phyloP scores from a whole-genome alignment of 1,140 invertebrate genomes.

The Spodoptera litura region DNA sequence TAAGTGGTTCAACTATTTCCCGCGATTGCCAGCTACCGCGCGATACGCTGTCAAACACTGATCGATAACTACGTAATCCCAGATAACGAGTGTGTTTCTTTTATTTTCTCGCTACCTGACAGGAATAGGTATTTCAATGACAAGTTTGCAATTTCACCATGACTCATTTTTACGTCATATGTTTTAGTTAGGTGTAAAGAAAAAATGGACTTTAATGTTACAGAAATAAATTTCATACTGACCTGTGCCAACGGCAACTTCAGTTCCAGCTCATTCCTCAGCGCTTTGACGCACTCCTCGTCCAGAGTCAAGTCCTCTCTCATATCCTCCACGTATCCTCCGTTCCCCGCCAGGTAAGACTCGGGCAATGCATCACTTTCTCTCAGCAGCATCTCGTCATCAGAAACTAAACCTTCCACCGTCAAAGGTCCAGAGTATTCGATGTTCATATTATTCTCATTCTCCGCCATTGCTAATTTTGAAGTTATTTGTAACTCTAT shows the following conservation, averaged over 20 bases:
- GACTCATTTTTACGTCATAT: too few species aligned
- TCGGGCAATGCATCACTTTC: conserved; percentile 68
- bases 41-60: neutral
- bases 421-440: conserved; percentile 79
- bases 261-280: conserved; percentile 89
- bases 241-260: conserved; percentile 90
- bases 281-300: conserved; percentile 90
- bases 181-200: too few species aligned
- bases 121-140: neutral
- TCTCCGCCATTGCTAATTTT: conserved; percentile 83
- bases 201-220: too few species aligned
- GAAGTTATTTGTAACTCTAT: conserved; percentile 80
- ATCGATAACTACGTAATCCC: conserved; percentile 16
- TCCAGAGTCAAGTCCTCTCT: conserved; percentile 88
- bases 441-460: conserved; percentile 85
- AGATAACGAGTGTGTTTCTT: neutral
- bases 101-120: neutral
- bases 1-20: neutral
- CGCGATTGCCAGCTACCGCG: neutral
- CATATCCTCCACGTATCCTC: conserved; percentile 73
- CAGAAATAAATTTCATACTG: conserved; percentile 31
- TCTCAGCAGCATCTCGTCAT: conserved; percentile 59
- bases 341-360: conserved; percentile 73
- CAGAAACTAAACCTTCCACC: conserved; percentile 64
- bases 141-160: too few species aligned